phyloP scores from a whole-genome alignment of 2,888 invertebrate species.

The Octonoba sinensis region DNA sequence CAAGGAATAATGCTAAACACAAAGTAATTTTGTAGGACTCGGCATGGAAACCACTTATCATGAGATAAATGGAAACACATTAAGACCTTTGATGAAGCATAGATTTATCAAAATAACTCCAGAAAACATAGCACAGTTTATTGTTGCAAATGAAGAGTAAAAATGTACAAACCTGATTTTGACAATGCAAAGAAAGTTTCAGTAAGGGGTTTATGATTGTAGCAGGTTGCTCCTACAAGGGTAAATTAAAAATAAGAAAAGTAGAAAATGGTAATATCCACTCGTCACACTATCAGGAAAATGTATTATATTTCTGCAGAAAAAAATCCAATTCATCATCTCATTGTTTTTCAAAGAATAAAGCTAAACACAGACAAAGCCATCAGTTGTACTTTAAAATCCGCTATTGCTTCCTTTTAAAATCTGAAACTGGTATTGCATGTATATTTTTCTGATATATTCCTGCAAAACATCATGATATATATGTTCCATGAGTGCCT shows the following conservation, averaged over 20 bases:
- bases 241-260: constrained; percentile 3
- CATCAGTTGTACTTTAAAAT: too few relatives aligned
- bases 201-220: constrained; percentile 19
- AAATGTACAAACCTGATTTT: constrained; percentile 13
- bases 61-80: constrained; percentile 8
- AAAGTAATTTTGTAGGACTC: constrained; percentile 8
- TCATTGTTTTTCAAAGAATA: too few relatives aligned
- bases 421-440: too few relatives aligned
- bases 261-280: constrained; percentile 11
- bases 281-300: neutral
- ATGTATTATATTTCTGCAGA: neutral
- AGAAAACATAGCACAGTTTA: neutral
- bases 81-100: constrained; percentile 3
- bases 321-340: too few relatives aligned
- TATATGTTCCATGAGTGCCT: too few relatives aligned
- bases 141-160: neutral
- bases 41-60: constrained; percentile 3
- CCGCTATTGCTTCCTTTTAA: too few relatives aligned
- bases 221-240: constrained; percentile 11
- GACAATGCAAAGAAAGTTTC: constrained; percentile 15
- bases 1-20: constrained; percentile 6
- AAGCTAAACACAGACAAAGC: too few relatives aligned
- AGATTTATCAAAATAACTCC: constrained; percentile 4
- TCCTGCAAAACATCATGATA: too few relatives aligned
- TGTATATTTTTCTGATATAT: too few relatives aligned